A percentile compares a stretch with the other conserved stretches of the same genome.
Conservation (phyloP, 2,888 invertebrate species). For the Callosobruchus maculatus region DNA sequence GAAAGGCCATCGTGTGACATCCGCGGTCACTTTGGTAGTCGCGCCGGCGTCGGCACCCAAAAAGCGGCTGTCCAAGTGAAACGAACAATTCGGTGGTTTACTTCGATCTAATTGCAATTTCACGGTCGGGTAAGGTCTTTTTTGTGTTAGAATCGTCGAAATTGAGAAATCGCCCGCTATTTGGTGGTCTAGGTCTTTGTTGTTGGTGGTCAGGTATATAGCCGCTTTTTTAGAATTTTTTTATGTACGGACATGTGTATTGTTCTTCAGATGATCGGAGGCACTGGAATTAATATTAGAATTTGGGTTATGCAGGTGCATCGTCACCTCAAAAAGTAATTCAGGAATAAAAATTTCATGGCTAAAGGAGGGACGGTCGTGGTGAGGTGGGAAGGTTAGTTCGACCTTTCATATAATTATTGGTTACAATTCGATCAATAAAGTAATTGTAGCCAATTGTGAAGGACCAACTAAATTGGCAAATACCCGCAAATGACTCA, state of each 20-base stretch:
- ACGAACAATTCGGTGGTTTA: slow-evolving; percentile 10
- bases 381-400: too few relatives aligned
- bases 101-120: slow-evolving; percentile 18
- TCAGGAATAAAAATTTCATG: not conserved
- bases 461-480: too few relatives aligned
- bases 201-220: not conserved
- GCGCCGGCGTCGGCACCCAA: not conserved
- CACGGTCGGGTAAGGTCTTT: slow-evolving; percentile 16
- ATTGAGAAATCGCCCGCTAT: slow-evolving; percentile 14
- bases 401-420: too few relatives aligned
- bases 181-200: slow-evolving; percentile 11
- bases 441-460: too few relatives aligned
- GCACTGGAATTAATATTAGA: not conserved
- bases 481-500: too few relatives aligned
- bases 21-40: not conserved
- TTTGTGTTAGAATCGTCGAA: slow-evolving; percentile 12
- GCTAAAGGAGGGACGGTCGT: too few relatives aligned
- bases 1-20: not conserved
- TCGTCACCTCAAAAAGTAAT: not conserved
- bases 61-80: slow-evolving; percentile 1
- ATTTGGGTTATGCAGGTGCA: not conserved
- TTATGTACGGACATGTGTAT: not conserved
- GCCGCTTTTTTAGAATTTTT: not conserved
- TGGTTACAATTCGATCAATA: too few relatives aligned
- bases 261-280: not conserved